Evolutionary conservation across 2,888 invertebrate genomes (phyloP).

Genomic region (Eudemis profundana): DNA sequence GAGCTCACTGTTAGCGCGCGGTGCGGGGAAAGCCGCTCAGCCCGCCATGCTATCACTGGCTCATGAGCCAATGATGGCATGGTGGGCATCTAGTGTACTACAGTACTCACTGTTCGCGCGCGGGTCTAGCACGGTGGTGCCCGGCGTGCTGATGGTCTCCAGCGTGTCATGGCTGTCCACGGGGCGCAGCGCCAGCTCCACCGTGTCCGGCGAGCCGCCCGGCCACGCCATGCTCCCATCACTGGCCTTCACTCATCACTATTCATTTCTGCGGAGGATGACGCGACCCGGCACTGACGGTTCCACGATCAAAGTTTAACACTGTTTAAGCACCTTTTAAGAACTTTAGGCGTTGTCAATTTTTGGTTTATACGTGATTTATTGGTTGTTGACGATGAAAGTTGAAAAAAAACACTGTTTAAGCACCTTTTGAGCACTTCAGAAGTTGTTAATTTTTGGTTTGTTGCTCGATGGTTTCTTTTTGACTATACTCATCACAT

Average conservation of each 20-base stretch:
- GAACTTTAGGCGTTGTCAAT: conserved; percentile 10
- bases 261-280: conserved; percentile 50
- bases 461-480: too few relatives aligned
- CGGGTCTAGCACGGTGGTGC: conserved; percentile 15
- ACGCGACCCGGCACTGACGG: conserved; percentile 9
- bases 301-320: conserved; percentile 3
- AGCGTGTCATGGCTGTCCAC: conserved; percentile 52
- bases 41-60: too few relatives aligned
- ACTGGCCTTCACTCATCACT: conserved; percentile 48
- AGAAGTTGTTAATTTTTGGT: too few relatives aligned
- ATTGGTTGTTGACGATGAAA: too few relatives aligned
- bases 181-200: conserved; percentile 69
- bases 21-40: too few relatives aligned
- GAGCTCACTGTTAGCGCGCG: too few relatives aligned
- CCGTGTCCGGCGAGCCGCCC: conserved; percentile 70
- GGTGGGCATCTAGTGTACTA: too few relatives aligned
- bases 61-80: too few relatives aligned
- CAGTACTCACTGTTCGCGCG: conserved; percentile 27
- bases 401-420: too few relatives aligned
- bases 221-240: conserved; percentile 75
- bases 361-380: too few relatives aligned
- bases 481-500: too few relatives aligned
- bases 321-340: conserved; percentile 27
- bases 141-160: conserved; percentile 47
- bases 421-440: too few relatives aligned